A percentile compares a stretch with the other conserved stretches of the same genome.
phyloP scores from a whole-genome alignment of 2,797 vertebrate genomes.

The Intellagama lesueurii region DNA sequence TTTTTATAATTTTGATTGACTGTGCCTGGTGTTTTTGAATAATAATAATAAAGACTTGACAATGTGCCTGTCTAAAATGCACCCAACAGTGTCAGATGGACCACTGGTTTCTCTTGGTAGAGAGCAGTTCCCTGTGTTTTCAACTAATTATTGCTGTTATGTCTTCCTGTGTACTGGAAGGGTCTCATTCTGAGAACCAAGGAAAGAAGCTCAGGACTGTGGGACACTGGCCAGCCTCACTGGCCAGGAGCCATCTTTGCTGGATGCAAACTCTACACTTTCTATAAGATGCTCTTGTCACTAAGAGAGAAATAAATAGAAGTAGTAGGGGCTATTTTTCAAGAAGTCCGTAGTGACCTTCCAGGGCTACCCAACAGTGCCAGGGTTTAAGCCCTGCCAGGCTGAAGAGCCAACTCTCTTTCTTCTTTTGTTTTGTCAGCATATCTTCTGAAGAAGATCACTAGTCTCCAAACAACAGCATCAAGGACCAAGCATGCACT shows the following conservation, averaged over 20 bases:
- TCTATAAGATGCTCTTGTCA: background rate
- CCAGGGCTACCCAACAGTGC: background rate
- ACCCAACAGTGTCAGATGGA: too few relatives aligned
- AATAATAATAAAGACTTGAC: too few relatives aligned
- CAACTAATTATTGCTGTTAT: too few relatives aligned
- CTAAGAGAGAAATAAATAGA: background rate
- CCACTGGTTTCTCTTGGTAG: too few relatives aligned
- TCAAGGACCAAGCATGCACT: background rate
- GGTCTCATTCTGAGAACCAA: too few relatives aligned
- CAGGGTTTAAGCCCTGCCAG: background rate
- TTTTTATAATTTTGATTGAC: too few relatives aligned
- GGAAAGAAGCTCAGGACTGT: background rate
- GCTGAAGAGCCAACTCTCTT: background rate
- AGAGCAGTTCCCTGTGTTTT: too few relatives aligned
- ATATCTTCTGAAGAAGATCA: background rate
- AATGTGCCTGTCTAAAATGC: too few relatives aligned
- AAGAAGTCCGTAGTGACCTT: background rate
- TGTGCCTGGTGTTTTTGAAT: too few relatives aligned
- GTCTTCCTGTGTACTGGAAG: too few relatives aligned
- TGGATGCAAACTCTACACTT: background rate
- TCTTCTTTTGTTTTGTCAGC: too few relatives aligned
- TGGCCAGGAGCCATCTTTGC: background rate
- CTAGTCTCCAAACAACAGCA: constrained; percentile 5
- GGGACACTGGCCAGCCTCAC: background rate
- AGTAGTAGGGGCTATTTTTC: too few relatives aligned